Evolutionary conservation across 1,140 invertebrate species (phyloP).

Genomic region (Eumaeus atala): DNA sequence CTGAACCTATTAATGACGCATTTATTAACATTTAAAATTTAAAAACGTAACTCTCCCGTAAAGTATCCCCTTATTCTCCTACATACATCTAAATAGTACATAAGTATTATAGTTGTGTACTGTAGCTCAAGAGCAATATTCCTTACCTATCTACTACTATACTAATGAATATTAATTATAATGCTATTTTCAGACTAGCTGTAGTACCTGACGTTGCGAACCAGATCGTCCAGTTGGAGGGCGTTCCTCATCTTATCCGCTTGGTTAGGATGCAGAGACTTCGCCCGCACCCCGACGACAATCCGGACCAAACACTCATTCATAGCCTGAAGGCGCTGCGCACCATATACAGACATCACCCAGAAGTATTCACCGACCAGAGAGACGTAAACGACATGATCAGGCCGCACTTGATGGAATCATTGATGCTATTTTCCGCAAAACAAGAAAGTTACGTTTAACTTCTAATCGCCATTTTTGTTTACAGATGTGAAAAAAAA

Average conservation of each 20-base stretch:
- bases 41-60: too few species aligned
- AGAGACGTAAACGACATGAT: slow-evolving; percentile 83
- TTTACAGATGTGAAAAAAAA: too few species aligned
- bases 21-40: too few species aligned
- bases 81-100: too few species aligned
- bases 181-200: slow-evolving; percentile 76
- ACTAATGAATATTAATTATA: not conserved
- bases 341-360: slow-evolving; percentile 70
- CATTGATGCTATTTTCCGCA: slow-evolving; percentile 73
- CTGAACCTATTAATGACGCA: too few species aligned
- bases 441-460: slow-evolving; percentile 71
- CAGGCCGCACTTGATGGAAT: slow-evolving; percentile 84
- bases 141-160: slow-evolving; percentile 10
- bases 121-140: too few species aligned
- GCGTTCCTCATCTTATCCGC: slow-evolving; percentile 83
- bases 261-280: slow-evolving; percentile 79
- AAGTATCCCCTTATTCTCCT: too few species aligned
- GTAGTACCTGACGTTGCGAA: slow-evolving; percentile 81
- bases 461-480: slow-evolving; percentile 10
- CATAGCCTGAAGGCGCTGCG: slow-evolving; percentile 74
- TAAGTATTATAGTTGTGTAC: too few species aligned
- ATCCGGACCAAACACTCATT: slow-evolving; percentile 68
- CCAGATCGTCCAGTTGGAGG: slow-evolving; percentile 84
- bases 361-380: slow-evolving; percentile 71
- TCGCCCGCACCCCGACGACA: slow-evolving; percentile 48